Percentiles rank a stretch among this genome's conserved stretches.
phyloP scores from a whole-genome alignment of 2,888 invertebrate genomes.

The Dyspetes luteomarginatus region DNA sequence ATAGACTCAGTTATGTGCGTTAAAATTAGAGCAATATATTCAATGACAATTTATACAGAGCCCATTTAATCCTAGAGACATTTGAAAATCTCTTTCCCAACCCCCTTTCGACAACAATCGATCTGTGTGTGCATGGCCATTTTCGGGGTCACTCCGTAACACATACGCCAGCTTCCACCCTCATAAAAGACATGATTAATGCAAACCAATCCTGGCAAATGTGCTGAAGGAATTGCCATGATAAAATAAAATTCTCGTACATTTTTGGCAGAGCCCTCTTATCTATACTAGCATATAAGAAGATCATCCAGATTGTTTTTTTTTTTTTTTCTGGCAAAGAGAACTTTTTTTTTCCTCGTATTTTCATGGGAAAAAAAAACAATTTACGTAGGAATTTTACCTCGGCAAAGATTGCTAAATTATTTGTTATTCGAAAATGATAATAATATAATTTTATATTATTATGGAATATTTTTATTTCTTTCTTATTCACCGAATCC shows the following conservation, averaged over 20 bases:
- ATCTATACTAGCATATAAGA: neutral
- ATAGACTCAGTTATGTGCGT: too few species aligned
- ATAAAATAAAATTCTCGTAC: constrained; percentile 77
- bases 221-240: constrained; percentile 76
- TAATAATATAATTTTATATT: too few species aligned
- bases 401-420: too few species aligned
- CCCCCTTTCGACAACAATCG: constrained; percentile 16
- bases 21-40: too few species aligned
- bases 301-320: constrained; percentile 1
- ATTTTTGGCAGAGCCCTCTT: neutral
- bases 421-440: too few species aligned
- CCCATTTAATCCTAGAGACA: neutral
- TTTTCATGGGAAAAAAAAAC: too few species aligned
- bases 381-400: too few species aligned
- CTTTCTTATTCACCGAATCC: too few species aligned
- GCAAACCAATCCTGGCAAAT: constrained; percentile 77
- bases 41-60: neutral
- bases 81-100: constrained; percentile 1
- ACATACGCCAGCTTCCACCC: constrained; percentile 6
- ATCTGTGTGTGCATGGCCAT: constrained; percentile 23
- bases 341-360: too few species aligned
- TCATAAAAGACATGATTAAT: constrained; percentile 77
- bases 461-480: too few species aligned
- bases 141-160: constrained; percentile 42
- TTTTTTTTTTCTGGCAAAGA: neutral